Conservation (phyloP, 2,888 invertebrate species). For the Diaperis boleti region DNA sequence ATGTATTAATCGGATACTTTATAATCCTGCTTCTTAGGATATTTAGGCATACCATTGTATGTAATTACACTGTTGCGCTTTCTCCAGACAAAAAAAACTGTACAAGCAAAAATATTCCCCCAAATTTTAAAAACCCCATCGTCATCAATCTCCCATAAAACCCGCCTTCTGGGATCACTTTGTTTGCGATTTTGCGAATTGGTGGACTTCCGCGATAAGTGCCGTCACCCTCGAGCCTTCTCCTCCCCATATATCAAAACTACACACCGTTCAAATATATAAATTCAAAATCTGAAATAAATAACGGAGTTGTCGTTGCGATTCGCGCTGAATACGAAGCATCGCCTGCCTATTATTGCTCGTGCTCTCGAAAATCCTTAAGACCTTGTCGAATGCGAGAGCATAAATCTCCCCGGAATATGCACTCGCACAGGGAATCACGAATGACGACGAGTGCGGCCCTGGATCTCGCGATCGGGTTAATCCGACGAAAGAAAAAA, state of each 20-base stretch:
- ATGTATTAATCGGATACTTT: too few relatives aligned
- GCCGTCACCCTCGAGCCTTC: conserved; percentile 13
- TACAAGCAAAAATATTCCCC: too few relatives aligned
- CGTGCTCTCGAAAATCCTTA: conserved; percentile 55
- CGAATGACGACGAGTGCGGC: conserved; percentile 44
- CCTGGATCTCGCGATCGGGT: conserved; percentile 27
- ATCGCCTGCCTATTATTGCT: conserved; percentile 53
- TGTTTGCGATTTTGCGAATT: conserved; percentile 23
- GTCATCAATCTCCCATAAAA: neutral
- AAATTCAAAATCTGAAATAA: conserved; percentile 59
- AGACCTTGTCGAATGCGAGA: conserved; percentile 59
- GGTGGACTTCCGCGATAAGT: conserved; percentile 9
- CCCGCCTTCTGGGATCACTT: conserved; percentile 3
- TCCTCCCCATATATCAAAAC: conserved; percentile 52
- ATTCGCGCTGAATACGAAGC: conserved; percentile 57
- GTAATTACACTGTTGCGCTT: too few relatives aligned
- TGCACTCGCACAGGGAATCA: conserved; percentile 49
- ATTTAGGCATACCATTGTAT: too few relatives aligned
- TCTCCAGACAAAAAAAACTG: too few relatives aligned
- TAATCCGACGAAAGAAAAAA: conserved; percentile 23
- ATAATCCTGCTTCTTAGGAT: too few relatives aligned
- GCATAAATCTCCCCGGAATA: conserved; percentile 52
- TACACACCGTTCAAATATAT: conserved; percentile 53
- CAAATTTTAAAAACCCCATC: neutral
- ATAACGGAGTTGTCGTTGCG: conserved; percentile 59